Percentiles rank a stretch among this genome's conserved stretches.
These are phyloP conservation scores for Troides aeacus DNA, from an alignment of 2,888 invertebrate species.

Conservation along the genomic window DNA sequence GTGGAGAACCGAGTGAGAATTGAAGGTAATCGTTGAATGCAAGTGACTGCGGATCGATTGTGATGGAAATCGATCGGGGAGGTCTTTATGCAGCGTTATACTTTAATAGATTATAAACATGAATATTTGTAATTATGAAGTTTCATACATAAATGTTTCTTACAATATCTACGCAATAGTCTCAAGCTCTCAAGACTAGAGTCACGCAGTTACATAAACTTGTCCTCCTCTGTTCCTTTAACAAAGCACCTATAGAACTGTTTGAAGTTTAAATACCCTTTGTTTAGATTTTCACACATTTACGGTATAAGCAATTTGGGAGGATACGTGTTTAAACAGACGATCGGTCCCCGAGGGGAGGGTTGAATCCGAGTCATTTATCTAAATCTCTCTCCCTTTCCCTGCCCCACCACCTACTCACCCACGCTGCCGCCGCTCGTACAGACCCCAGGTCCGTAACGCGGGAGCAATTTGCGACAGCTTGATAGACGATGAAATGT, in stretches of 20 bases:
- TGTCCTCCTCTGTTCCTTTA: background rate
- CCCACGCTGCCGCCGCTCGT: conserved; percentile 35
- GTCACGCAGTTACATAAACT: background rate
- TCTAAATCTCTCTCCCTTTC: conserved; percentile 48
- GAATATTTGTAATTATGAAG: no score
- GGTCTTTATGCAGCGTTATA: no score
- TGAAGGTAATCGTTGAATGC: no score
- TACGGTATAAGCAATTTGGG: conserved; percentile 57
- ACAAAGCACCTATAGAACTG: background rate
- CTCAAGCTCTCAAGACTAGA: background rate
- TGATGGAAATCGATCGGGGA: no score
- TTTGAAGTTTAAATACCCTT: conserved; percentile 7
- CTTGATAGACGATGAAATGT: conserved; percentile 49
- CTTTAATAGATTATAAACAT: no score
- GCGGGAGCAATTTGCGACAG: conserved; percentile 47
- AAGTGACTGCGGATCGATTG: no score
- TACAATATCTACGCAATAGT: background rate
- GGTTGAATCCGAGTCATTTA: conserved; percentile 56
- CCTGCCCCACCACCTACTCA: conserved; percentile 35
- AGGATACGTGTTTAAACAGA: conserved; percentile 57
- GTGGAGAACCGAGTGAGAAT: no score
- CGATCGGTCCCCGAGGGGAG: conserved; percentile 66
- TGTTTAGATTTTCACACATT: conserved; percentile 50
- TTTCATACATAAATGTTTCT: no score
- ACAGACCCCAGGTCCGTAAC: conserved; percentile 34